Conservation (phyloP, 1,140 invertebrate genomes). For the Heliconius nattereri region DNA sequence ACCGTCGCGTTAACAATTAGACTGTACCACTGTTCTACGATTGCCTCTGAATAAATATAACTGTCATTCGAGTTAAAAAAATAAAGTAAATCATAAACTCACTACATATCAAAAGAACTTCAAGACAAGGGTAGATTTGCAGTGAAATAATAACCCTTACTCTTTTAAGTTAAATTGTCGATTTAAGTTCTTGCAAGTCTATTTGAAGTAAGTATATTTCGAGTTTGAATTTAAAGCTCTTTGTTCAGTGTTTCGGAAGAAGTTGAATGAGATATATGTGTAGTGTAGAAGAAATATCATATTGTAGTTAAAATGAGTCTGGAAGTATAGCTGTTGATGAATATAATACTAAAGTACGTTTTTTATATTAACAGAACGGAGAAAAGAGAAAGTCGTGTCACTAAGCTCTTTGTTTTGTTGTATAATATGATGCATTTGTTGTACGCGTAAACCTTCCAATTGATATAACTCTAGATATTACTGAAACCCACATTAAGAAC, state of each 20-base stretch:
- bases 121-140: neutral
- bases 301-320: neutral
- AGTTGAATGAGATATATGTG: neutral
- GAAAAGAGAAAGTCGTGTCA: too few relatives aligned
- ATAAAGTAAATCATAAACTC: neutral
- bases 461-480: too few relatives aligned
- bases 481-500: too few relatives aligned
- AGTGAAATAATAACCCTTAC: neutral
- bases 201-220: neutral
- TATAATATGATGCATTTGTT: too few relatives aligned
- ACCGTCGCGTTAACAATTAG: too few relatives aligned
- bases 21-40: too few relatives aligned
- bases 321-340: too few relatives aligned
- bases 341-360: too few relatives aligned
- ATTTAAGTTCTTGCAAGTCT: conserved; percentile 6
- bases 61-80: neutral
- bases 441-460: too few relatives aligned
- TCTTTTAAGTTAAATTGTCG: conserved; percentile 13
- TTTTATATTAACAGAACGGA: too few relatives aligned
- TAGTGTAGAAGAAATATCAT: neutral
- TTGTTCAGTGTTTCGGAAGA: conserved; percentile 1
- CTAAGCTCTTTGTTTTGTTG: too few relatives aligned
- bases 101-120: neutral
- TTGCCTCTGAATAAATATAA: too few relatives aligned
- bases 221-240: neutral